These are phyloP conservation scores for Candoia aspera DNA, from an alignment of 2,113 vertebrate species.

Conservation along the genomic window DNA sequence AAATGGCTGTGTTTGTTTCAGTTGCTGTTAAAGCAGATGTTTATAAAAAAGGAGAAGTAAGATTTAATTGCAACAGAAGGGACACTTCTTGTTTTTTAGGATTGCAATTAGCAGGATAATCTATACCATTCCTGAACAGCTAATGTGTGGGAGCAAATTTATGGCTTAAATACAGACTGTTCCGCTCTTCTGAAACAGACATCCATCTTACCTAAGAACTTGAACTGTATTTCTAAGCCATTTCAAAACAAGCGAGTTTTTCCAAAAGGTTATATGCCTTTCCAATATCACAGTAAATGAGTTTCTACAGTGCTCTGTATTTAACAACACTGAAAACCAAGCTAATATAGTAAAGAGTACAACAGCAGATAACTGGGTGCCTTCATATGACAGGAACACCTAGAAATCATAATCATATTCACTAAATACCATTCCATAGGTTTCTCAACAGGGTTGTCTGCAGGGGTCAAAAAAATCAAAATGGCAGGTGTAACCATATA, in stretches of 20 bases:
- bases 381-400: not conserved
- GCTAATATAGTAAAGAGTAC: not conserved
- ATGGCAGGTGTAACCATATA: not conserved
- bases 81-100: not conserved
- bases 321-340: not conserved
- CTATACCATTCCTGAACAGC: slow-evolving; percentile 52
- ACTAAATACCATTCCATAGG: not conserved
- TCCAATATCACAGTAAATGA: not conserved
- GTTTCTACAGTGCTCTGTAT: not conserved
- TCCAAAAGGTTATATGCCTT: not conserved
- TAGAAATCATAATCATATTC: not conserved
- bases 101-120: slow-evolving; percentile 31
- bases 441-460: not conserved
- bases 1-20: rapidly evolving
- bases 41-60: not conserved
- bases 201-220: slow-evolving; percentile 28
- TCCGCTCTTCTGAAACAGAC: slow-evolving; percentile 40
- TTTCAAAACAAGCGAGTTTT: slow-evolving; percentile 26
- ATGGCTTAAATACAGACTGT: slow-evolving; percentile 45
- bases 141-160: slow-evolving; percentile 58
- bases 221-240: not conserved
- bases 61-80: not conserved
- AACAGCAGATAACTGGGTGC: not conserved
- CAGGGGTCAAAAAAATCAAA: not conserved
- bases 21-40: not conserved